Evolutionary conservation across 2,888 invertebrate species (phyloP).

Genomic region (Digitonthophagus gazella): DNA sequence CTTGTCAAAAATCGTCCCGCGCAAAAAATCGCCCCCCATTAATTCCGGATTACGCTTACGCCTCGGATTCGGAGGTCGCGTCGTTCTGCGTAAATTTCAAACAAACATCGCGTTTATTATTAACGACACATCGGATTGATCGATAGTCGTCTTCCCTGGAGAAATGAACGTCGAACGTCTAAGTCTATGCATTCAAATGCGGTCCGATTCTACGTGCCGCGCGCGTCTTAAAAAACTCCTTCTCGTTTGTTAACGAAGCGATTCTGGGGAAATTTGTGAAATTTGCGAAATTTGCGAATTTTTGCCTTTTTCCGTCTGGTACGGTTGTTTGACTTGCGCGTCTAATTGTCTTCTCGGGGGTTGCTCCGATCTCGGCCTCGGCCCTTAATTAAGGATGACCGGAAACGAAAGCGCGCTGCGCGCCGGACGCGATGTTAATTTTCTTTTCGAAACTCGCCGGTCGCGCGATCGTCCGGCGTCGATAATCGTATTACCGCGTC

Average conservation of each 20-base stretch:
- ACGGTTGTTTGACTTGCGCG: background rate
- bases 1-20: background rate
- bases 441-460: background rate
- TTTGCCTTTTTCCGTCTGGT: background rate
- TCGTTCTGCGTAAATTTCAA: background rate
- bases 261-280: too few species aligned
- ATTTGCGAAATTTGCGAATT: constrained; percentile 2
- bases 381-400: background rate
- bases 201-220: background rate
- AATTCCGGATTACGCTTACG: background rate
- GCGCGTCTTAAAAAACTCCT: background rate
- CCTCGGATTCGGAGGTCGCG: background rate
- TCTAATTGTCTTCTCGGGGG: background rate
- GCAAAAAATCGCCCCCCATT: background rate
- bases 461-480: too few species aligned
- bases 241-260: constrained; percentile 13
- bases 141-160: background rate
- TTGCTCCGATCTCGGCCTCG: background rate
- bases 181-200: background rate
- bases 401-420: background rate
- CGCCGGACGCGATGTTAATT: background rate
- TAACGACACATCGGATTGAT: background rate
- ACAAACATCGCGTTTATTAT: background rate
- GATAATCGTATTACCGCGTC: too few species aligned
- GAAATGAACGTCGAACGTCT: background rate